Evolutionary conservation across 2,888 invertebrate species (phyloP).

Genomic region (Tholera decimalis): DNA sequence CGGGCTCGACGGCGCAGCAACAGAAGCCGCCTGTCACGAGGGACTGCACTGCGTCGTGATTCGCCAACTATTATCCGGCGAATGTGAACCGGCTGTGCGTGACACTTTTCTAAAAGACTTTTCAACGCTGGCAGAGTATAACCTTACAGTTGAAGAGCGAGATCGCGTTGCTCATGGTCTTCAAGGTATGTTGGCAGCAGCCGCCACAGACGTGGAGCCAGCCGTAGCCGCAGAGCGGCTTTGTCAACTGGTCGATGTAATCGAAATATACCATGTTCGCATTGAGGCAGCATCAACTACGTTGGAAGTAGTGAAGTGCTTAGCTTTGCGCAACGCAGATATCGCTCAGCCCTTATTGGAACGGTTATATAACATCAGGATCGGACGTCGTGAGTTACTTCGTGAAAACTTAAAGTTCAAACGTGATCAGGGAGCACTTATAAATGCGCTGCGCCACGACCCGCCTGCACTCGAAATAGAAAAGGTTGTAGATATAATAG

Average conservation of each 20-base stretch:
- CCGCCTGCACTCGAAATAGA: slow-evolving; percentile 64
- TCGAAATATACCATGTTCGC: slow-evolving; percentile 68
- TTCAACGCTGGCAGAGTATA: slow-evolving; percentile 74
- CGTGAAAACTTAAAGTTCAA: slow-evolving; percentile 70
- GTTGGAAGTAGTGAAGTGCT: slow-evolving; percentile 61
- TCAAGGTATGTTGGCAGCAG: slow-evolving; percentile 63
- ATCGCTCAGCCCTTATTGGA: slow-evolving; percentile 62
- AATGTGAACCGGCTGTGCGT: slow-evolving; percentile 61
- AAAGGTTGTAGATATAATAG: slow-evolving; percentile 61
- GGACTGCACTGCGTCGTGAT: slow-evolving; percentile 80
- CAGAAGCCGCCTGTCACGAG: slow-evolving; percentile 75
- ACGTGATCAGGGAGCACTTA: slow-evolving; percentile 73
- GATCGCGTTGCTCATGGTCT: slow-evolving; percentile 58
- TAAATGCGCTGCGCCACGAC: slow-evolving; percentile 80
- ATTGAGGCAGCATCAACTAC: slow-evolving; percentile 63
- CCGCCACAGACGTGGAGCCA: slow-evolving; percentile 54
- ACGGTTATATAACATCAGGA: slow-evolving; percentile 68
- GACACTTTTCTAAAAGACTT: slow-evolving; percentile 72
- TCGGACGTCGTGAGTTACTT: slow-evolving; percentile 75
- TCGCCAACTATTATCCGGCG: slow-evolving; percentile 69
- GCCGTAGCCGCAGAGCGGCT: slow-evolving; percentile 50
- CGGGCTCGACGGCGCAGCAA: slow-evolving; percentile 76
- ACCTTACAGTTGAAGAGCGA: slow-evolving; percentile 70
- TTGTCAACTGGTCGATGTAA: slow-evolving; percentile 67
- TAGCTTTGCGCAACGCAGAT: slow-evolving; percentile 63